Conservation (phyloP, 2,113 vertebrate species). For the Ornithorhynchus anatinus region DNA sequence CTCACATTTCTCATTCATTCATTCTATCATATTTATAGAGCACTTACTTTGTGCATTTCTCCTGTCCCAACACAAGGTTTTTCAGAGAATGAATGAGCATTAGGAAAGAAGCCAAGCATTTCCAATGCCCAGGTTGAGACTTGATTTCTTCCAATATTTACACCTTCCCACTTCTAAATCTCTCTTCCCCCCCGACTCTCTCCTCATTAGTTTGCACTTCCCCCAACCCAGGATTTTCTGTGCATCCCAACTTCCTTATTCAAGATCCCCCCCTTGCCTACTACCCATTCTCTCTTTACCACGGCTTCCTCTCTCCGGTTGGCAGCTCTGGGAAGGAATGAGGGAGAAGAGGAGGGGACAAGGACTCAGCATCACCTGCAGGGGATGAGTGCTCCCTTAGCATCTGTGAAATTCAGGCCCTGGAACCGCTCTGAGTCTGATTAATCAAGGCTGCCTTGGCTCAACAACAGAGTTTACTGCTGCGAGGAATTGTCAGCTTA, state of each 20-base stretch:
- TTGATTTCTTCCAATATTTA: not conserved
- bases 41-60: not conserved
- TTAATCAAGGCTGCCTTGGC: slow-evolving; percentile 24
- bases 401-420: slow-evolving; percentile 1
- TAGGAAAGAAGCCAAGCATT: not conserved
- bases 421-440: not conserved
- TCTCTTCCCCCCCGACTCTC: not conserved
- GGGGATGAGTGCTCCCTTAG: not conserved
- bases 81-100: not conserved
- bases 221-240: too few relatives aligned
- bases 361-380: not conserved
- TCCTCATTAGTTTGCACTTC: too few relatives aligned
- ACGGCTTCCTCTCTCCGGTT: not conserved
- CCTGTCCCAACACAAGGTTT: too few relatives aligned
- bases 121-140: not conserved
- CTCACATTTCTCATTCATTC: too few relatives aligned
- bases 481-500: slow-evolving; percentile 14
- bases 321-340: not conserved
- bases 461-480: slow-evolving; percentile 24
- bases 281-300: not conserved
- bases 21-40: too few relatives aligned
- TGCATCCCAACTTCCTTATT: too few relatives aligned
- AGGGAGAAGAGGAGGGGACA: not conserved
- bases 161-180: too few relatives aligned
- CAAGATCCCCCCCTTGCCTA: not conserved